Conservation (phyloP, 35 echinoderm and acorn worm genomes). For the Apostichopus parvimensis region DNA sequence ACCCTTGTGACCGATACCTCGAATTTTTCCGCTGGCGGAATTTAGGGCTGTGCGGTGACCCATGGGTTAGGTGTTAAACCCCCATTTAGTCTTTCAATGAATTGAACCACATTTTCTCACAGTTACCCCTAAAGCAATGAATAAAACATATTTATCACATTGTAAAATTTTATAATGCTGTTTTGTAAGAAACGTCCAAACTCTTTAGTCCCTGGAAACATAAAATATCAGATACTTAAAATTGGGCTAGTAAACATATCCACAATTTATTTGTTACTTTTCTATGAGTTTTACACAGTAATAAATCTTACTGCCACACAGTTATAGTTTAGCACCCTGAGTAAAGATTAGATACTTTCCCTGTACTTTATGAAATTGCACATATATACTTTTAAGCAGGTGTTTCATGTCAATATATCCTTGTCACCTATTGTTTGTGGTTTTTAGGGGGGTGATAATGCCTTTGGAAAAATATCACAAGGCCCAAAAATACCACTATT, state of each 20-base stretch:
- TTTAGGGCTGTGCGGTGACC: not conserved
- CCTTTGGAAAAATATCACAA: not conserved
- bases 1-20: not conserved
- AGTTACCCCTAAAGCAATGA: not conserved
- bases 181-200: slow-evolving; percentile 1
- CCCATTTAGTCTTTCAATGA: not conserved
- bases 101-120: not conserved
- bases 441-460: not conserved
- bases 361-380: not conserved
- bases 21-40: not conserved
- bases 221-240: not conserved
- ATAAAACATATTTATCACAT: not conserved
- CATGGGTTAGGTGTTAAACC: not conserved
- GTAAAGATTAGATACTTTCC: too few species aligned
- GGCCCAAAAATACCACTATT: not conserved
- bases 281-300: not conserved
- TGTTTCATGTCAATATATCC: not conserved
- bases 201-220: not conserved
- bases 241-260: not conserved
- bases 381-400: not conserved
- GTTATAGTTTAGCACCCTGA: not conserved
- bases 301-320: not conserved
- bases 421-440: not conserved
- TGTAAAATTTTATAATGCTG: not conserved
- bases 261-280: not conserved